A percentile compares a stretch with the other conserved stretches of the same genome.
phyloP scores from a whole-genome alignment of 2,888 invertebrate genomes.

The Listrodromus nycthemerus region DNA sequence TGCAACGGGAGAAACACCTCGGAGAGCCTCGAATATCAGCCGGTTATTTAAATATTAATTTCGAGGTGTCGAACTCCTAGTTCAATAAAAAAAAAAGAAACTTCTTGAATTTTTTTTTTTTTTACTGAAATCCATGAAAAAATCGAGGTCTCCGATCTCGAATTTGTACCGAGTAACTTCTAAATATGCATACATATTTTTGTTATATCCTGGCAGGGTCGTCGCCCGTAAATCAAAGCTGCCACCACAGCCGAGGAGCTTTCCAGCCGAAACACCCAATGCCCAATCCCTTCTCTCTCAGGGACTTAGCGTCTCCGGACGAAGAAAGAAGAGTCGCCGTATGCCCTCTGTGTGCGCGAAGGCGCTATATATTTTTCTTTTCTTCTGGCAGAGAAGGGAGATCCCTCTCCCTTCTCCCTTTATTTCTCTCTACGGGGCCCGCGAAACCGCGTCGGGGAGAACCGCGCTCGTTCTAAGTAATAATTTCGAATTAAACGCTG shows the following conservation, averaged over 20 bases:
- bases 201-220: constrained; percentile 12
- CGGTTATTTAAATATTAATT: neutral
- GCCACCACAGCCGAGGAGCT: constrained; percentile 30
- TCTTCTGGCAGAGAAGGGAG: neutral
- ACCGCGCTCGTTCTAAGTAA: constrained; percentile 75
- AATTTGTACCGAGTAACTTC: neutral
- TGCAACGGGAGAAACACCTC: neutral
- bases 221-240: constrained; percentile 77
- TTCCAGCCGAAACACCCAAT: constrained; percentile 4
- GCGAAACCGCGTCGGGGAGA: constrained; percentile 40
- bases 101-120: neutral
- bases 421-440: constrained; percentile 23
- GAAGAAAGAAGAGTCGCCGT: constrained; percentile 7
- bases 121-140: neutral
- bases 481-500: constrained; percentile 82
- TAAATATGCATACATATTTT: constrained; percentile 9
- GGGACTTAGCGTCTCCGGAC: constrained; percentile 8
- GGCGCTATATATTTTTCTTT: neutral
- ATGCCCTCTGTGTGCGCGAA: neutral
- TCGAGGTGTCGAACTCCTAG: neutral
- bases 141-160: neutral
- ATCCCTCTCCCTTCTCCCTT: neutral
- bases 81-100: neutral
- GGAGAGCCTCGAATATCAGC: neutral
- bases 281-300: constrained; percentile 4